Conservation (phyloP, 2,888 invertebrate genomes). For the Standfussiana lucernea region DNA sequence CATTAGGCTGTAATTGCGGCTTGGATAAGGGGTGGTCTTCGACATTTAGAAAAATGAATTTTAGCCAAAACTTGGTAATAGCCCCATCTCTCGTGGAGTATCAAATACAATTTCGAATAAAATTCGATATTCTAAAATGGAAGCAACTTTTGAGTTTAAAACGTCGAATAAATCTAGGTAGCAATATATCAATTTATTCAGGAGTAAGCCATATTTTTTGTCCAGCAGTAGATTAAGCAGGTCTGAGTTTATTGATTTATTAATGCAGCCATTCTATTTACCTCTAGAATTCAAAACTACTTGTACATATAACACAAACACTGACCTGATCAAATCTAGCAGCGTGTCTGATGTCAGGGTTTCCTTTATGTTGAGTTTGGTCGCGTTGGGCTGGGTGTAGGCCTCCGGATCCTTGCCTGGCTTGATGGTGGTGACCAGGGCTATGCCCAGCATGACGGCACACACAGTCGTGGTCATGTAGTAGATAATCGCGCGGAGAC, state of each 20-base stretch:
- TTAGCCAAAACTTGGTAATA: neutral
- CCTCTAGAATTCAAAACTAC: neutral
- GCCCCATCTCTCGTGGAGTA: neutral
- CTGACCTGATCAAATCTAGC: conserved; percentile 96
- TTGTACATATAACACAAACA: neutral
- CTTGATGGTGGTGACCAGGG: conserved; percentile 96
- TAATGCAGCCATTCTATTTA: neutral
- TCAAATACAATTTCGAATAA: neutral
- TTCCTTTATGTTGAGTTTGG: conserved; percentile 87
- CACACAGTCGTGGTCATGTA: conserved; percentile 97
- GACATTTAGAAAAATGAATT: neutral
- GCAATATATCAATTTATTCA: neutral
- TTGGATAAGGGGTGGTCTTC: neutral
- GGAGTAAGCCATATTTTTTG: neutral
- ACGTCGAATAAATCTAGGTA: neutral
- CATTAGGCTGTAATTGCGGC: neutral
- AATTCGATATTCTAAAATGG: neutral
- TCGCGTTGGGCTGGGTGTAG: conserved; percentile 83
- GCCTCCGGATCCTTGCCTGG: conserved; percentile 92
- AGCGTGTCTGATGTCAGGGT: conserved; percentile 97
- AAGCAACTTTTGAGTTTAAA: neutral
- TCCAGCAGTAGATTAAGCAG: neutral
- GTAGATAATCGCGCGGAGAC: conserved; percentile 96
- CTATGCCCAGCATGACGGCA: conserved; percentile 97
- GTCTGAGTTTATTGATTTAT: neutral